These are phyloP conservation scores for Tanytarsus gracilentus DNA, from an alignment of 2,888 invertebrate genomes.

Conservation along the genomic window DNA sequence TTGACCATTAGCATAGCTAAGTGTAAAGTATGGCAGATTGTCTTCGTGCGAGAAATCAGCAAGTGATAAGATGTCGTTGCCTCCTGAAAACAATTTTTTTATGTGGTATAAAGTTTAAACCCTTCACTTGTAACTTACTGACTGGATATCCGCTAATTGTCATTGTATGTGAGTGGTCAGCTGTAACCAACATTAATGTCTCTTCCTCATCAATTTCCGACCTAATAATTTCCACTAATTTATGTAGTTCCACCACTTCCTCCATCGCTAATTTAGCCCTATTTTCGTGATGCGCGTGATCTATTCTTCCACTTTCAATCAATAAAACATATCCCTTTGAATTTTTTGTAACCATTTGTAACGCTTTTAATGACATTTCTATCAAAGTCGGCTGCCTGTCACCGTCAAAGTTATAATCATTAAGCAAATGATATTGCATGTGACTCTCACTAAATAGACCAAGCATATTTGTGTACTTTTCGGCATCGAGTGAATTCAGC, in stretches of 20 bases:
- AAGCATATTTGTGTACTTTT: constrained; percentile 46
- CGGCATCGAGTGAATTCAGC: constrained; percentile 13
- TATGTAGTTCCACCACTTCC: constrained; percentile 63
- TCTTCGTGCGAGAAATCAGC: constrained; percentile 43
- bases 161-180: constrained; percentile 67
- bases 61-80: constrained; percentile 33
- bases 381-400: constrained; percentile 59
- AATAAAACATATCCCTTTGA: constrained; percentile 60
- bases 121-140: too few species aligned
- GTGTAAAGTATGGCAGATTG: constrained; percentile 50
- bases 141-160: constrained; percentile 57
- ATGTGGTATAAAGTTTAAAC: too few species aligned
- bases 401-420: constrained; percentile 38
- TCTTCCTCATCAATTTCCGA: constrained; percentile 50
- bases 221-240: constrained; percentile 53
- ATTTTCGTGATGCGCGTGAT: constrained; percentile 60
- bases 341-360: constrained; percentile 52
- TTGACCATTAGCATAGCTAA: constrained; percentile 62
- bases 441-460: constrained; percentile 54
- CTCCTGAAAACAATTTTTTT: constrained; percentile 33
- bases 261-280: constrained; percentile 57
- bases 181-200: constrained; percentile 60
- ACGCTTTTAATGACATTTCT: constrained; percentile 64
- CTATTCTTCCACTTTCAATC: constrained; percentile 62
- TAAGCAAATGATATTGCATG: constrained; percentile 52